Conservation (phyloP, 2,797 vertebrate genomes). For the Kryptopterus vitreolus region DNA sequence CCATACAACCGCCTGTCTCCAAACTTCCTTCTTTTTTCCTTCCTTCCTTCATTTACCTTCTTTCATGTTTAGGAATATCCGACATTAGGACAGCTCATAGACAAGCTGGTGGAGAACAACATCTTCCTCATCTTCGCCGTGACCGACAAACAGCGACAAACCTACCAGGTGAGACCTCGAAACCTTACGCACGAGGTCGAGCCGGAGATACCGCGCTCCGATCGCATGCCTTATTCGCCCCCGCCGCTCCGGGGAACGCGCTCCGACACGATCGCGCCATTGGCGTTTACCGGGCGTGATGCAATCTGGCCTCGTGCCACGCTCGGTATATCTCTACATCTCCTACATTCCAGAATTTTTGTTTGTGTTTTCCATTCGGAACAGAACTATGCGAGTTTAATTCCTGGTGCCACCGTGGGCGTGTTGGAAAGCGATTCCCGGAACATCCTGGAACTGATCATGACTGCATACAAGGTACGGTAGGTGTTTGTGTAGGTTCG, state of each 20-base stretch:
- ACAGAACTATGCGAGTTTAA: slow-evolving; percentile 92
- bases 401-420: slow-evolving; percentile 95
- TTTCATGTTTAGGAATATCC: slow-evolving; percentile 86
- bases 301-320: neutral
- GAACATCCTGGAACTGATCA: slow-evolving; percentile 92
- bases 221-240: slow-evolving; percentile 49
- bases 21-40: no score
- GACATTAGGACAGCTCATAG: slow-evolving; percentile 91
- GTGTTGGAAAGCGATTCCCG: slow-evolving; percentile 83
- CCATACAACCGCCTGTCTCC: no score
- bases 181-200: no score
- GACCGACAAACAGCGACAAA: slow-evolving; percentile 78
- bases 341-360: neutral
- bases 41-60: no score
- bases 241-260: slow-evolving; percentile 56
- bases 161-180: slow-evolving; percentile 88
- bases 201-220: slow-evolving; percentile 52
- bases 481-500: neutral
- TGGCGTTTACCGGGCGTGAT: slow-evolving; percentile 23
- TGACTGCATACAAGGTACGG: slow-evolving; percentile 91
- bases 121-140: slow-evolving; percentile 95
- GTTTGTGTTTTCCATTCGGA: slow-evolving; percentile 22
- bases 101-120: slow-evolving; percentile 96
- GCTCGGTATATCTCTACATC: neutral
- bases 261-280: slow-evolving; percentile 59